Evolutionary conservation across 2,888 invertebrate genomes (phyloP).

Genomic region (Stramonita haemastoma): DNA sequence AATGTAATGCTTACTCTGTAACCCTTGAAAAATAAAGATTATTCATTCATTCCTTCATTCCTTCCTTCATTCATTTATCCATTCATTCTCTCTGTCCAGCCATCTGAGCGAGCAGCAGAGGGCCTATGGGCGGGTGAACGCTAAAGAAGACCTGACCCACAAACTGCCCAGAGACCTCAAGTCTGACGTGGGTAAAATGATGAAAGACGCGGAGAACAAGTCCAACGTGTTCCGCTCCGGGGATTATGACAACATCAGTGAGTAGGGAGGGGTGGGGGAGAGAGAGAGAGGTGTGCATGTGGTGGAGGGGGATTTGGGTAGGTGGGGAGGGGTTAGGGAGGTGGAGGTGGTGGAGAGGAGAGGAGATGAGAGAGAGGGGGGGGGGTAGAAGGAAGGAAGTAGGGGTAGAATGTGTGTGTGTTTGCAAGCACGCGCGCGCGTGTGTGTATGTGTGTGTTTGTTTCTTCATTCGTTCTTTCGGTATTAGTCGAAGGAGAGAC

Average conservation of each 20-base stretch:
- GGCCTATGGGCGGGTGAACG: constrained; percentile 56
- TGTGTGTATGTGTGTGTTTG: no score
- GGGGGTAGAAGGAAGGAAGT: neutral
- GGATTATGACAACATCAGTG: constrained; percentile 66
- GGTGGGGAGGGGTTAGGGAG: no score
- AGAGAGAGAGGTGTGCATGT: no score
- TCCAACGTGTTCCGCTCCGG: constrained; percentile 67
- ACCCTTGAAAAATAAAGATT: no score
- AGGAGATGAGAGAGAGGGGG: neutral
- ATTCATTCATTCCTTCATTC: no score
- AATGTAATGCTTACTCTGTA: no score
- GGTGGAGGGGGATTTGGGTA: no score
- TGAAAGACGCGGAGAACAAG: constrained; percentile 54
- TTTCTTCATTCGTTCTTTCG: no score
- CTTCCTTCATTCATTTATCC: no score
- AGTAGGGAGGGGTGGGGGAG: neutral
- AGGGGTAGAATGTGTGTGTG: no score
- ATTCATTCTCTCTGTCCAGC: constrained; percentile 48
- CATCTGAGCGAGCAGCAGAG: constrained; percentile 64
- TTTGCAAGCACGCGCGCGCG: no score
- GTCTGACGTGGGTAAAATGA: constrained; percentile 49
- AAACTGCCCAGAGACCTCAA: constrained; percentile 49
- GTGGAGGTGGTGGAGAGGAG: neutral
- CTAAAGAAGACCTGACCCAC: constrained; percentile 52
- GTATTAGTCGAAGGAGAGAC: no score